phyloP scores from a whole-genome alignment of 2,888 invertebrate genomes.

The Drosophila sordidula region DNA sequence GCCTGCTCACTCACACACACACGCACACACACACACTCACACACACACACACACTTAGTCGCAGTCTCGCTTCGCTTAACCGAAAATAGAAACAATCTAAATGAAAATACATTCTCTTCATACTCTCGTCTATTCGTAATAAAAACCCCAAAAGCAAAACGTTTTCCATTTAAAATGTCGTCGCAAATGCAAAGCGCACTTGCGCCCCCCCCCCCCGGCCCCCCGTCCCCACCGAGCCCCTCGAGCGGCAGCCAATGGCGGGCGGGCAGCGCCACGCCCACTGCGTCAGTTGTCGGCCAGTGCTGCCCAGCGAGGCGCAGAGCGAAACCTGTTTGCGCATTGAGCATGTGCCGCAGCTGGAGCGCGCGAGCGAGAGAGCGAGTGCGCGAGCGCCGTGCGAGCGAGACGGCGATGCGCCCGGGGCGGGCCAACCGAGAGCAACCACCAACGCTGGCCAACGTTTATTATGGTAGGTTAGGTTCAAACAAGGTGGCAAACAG shows the following conservation, averaged over 20 bases:
- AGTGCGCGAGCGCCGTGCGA: slow-evolving; percentile 14
- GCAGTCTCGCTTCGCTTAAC: slow-evolving; percentile 53
- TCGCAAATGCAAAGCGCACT: slow-evolving; percentile 60
- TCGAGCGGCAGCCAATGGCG: slow-evolving; percentile 56
- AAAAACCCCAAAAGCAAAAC: slow-evolving; percentile 84
- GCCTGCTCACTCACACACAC: slow-evolving; percentile 29
- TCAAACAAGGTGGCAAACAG: slow-evolving; percentile 79
- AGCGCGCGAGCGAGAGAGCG: slow-evolving; percentile 11
- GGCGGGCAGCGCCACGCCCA: slow-evolving; percentile 60
- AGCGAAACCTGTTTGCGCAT: slow-evolving; percentile 62
- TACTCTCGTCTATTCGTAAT: slow-evolving; percentile 65
- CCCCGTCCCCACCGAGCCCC: not conserved
- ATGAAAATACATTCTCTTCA: slow-evolving; percentile 78
- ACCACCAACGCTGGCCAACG: slow-evolving; percentile 41
- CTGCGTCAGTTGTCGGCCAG: slow-evolving; percentile 54
- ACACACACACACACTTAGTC: slow-evolving; percentile 13
- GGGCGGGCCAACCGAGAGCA: slow-evolving; percentile 49
- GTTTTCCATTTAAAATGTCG: slow-evolving; percentile 84
- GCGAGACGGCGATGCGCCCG: slow-evolving; percentile 29
- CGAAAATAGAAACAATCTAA: slow-evolving; percentile 80
- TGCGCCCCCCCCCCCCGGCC: not conserved
- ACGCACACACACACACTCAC: not conserved
- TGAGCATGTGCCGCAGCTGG: slow-evolving; percentile 4
- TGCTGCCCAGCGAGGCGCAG: slow-evolving; percentile 73
- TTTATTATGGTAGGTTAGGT: slow-evolving; percentile 84